Evolutionary conservation across 2,797 vertebrate species (phyloP).

Genomic region (Chaetophractus vellerosus): DNA sequence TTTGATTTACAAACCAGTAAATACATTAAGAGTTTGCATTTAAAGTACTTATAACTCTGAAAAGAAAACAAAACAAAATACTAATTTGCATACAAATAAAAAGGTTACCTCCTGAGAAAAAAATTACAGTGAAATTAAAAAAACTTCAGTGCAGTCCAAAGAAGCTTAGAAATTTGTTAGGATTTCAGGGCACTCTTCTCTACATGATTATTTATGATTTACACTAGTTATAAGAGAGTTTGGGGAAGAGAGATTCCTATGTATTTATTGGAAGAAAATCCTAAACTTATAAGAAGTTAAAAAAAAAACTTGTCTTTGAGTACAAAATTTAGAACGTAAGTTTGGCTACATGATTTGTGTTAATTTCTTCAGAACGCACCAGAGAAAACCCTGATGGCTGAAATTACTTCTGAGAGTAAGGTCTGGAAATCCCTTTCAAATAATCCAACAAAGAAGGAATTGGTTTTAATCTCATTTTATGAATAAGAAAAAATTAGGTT

Average conservation of each 20-base stretch:
- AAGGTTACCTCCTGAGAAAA: constrained; percentile 7
- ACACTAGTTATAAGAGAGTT: neutral
- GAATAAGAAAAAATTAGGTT: constrained; percentile 45
- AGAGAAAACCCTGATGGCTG: neutral
- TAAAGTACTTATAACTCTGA: constrained; percentile 41
- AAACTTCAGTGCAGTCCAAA: neutral
- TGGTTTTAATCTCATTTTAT: constrained; percentile 51
- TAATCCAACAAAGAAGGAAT: constrained; percentile 25
- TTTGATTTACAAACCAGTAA: constrained; percentile 44
- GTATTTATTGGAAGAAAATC: constrained; percentile 48
- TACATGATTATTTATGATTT: constrained; percentile 8
- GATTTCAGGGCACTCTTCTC: neutral
- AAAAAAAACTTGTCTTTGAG: constrained; percentile 28
- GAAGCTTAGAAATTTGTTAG: constrained; percentile 26
- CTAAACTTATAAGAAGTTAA: neutral
- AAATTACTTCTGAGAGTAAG: constrained; percentile 25
- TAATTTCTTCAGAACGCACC: constrained; percentile 65
- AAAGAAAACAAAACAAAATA: constrained; percentile 46
- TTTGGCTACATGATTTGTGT: neutral
- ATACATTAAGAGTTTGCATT: constrained; percentile 43
- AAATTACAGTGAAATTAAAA: neutral
- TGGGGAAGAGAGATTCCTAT: neutral
- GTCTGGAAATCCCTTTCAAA: constrained; percentile 64
- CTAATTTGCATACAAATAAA: constrained; percentile 51
- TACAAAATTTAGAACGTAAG: neutral